Evolutionary conservation across 2,888 invertebrate species (phyloP).

Genomic region (Diaperis boleti): DNA sequence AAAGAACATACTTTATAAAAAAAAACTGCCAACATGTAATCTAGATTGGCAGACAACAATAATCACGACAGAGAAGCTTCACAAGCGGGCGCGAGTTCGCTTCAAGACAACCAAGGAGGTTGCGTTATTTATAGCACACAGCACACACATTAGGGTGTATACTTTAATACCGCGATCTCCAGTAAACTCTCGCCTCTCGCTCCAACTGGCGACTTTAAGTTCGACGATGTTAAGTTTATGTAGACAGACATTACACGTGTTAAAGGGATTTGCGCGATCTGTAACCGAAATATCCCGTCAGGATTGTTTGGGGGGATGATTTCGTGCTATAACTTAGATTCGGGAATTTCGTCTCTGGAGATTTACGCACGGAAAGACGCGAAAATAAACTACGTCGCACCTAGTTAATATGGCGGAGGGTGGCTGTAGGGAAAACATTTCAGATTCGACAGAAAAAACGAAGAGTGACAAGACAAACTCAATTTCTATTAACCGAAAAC

Average conservation of each 20-base stretch:
- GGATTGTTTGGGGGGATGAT: conserved; percentile 45
- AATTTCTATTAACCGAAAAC: not conserved
- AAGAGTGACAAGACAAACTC: not conserved
- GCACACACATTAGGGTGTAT: conserved; percentile 40
- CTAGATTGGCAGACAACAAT: no score
- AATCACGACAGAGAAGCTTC: no score
- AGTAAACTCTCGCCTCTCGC: conserved; percentile 17
- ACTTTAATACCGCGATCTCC: conserved; percentile 39
- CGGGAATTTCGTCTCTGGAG: conserved; percentile 25
- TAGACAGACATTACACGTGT: conserved; percentile 53
- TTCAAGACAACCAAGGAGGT: conserved; percentile 44
- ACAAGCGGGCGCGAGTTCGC: conserved; percentile 42
- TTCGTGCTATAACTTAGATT: conserved; percentile 30
- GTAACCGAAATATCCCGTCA: conserved; percentile 48
- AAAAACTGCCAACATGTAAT: no score
- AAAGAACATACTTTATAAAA: no score
- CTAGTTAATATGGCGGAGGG: not conserved
- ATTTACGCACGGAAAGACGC: conserved; percentile 11
- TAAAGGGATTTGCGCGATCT: conserved; percentile 54
- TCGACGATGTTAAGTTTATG: conserved; percentile 46
- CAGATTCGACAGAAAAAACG: not conserved
- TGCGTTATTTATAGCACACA: conserved; percentile 44
- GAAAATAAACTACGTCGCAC: conserved; percentile 12
- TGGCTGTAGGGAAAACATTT: not conserved
- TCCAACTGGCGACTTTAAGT: conserved; percentile 19